Conservation (phyloP, 2,888 invertebrate genomes). For the Parelbella ahira region DNA sequence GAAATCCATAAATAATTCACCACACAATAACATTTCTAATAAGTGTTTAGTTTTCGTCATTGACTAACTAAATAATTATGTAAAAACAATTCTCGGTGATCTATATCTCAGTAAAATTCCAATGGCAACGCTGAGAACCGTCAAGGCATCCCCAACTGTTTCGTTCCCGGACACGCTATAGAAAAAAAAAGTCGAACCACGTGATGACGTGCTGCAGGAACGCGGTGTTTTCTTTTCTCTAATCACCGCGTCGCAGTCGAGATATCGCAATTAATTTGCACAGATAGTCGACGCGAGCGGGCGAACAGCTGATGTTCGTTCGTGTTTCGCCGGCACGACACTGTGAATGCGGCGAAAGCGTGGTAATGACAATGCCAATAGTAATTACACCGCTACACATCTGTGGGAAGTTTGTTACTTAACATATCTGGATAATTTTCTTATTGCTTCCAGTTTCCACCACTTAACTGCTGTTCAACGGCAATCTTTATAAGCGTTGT, state of each 20-base stretch:
- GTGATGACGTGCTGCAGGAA: slow-evolving; percentile 21
- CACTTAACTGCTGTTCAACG: too few species aligned
- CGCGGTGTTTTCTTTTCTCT: slow-evolving; percentile 32
- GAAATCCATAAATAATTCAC: too few species aligned
- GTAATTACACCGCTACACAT: slow-evolving; percentile 26
- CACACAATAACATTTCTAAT: too few species aligned
- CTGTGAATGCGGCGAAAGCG: slow-evolving; percentile 60
- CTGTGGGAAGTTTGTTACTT: slow-evolving; percentile 36
- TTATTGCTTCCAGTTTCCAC: too few species aligned
- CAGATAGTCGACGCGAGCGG: slow-evolving; percentile 41
- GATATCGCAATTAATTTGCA: slow-evolving; percentile 53
- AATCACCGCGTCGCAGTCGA: slow-evolving; percentile 44
- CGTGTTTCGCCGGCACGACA: slow-evolving; percentile 53
- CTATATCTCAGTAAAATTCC: too few species aligned
- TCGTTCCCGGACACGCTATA: slow-evolving; percentile 4
- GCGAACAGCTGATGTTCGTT: slow-evolving; percentile 65
- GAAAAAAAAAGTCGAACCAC: background rate
- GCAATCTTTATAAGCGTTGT: too few species aligned
- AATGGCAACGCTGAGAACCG: too few species aligned
- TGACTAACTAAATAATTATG: too few species aligned
- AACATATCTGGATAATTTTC: slow-evolving; percentile 35
- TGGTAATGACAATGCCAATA: slow-evolving; percentile 40
- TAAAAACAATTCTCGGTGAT: too few species aligned
- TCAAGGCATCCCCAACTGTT: background rate
- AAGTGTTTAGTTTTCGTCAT: too few species aligned